These are phyloP conservation scores for Dynastes tityus DNA, from an alignment of 2,888 invertebrate genomes.

Conservation along the genomic window DNA sequence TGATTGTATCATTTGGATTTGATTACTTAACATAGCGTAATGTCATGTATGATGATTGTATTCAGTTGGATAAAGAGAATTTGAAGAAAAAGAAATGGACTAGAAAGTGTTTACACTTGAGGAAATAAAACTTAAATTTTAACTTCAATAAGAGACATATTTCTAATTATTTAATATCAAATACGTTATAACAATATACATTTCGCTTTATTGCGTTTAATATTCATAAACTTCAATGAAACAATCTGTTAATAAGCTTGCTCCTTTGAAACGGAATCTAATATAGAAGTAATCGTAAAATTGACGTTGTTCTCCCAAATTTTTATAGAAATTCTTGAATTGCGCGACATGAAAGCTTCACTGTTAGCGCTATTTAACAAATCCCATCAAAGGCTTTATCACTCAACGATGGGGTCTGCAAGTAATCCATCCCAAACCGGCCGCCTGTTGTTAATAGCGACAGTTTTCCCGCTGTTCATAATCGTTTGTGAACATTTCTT, in stretches of 20 bases:
- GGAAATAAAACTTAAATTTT: too few species aligned
- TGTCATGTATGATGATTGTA: too few species aligned
- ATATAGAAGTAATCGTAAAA: not conserved
- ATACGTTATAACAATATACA: too few species aligned
- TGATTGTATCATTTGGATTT: too few species aligned
- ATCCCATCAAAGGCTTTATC: conserved; percentile 27
- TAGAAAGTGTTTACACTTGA: too few species aligned
- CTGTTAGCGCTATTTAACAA: conserved; percentile 2
- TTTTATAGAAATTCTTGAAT: not conserved
- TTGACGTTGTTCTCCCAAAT: not conserved
- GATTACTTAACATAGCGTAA: too few species aligned
- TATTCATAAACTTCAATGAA: not conserved
- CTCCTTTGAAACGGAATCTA: not conserved
- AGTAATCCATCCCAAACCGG: not conserved
- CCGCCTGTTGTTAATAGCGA: conserved; percentile 15
- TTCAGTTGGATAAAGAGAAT: too few species aligned
- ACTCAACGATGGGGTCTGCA: not conserved
- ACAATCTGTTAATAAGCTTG: not conserved
- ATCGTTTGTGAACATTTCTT: conserved; percentile 20
- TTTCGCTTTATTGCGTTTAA: not conserved
- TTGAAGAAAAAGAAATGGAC: too few species aligned
- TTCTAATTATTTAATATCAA: too few species aligned
- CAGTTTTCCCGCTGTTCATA: conserved; percentile 18
- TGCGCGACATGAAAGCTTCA: conserved; percentile 9
- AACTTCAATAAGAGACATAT: too few species aligned